A percentile compares a stretch with the other conserved stretches of the same genome.
Conservation (phyloP, 2,888 invertebrate genomes). For the Dichetophora obliterata region DNA sequence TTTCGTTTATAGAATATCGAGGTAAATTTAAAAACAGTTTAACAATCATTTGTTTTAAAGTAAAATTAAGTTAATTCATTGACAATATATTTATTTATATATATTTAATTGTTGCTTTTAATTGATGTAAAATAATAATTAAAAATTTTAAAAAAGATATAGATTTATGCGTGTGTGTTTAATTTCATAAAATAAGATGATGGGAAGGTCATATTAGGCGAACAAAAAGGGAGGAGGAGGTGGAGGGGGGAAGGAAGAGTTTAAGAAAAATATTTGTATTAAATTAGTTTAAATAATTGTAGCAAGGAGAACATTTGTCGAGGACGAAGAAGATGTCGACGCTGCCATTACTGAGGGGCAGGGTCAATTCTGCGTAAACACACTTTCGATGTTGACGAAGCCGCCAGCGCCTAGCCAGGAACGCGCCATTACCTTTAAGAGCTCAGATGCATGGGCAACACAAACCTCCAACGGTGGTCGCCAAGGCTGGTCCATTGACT, state of each 20-base stretch:
- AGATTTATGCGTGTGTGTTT: conserved; percentile 16
- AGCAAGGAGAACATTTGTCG: conserved; percentile 55
- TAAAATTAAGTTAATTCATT: conserved; percentile 26
- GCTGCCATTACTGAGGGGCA: conserved; percentile 62
- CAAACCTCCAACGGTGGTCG: conserved; percentile 94
- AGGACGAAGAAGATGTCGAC: conserved; percentile 55
- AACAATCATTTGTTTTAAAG: neutral
- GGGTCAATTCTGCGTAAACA: conserved; percentile 73
- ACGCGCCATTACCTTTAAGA: conserved; percentile 90
- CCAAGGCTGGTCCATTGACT: conserved; percentile 90
- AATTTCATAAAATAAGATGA: conserved; percentile 15
- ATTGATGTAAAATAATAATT: conserved; percentile 38
- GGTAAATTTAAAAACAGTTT: neutral
- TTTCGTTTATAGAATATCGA: neutral
- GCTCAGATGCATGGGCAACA: conserved; percentile 89
- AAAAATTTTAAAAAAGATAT: conserved; percentile 40
- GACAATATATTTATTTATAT: conserved; percentile 31
- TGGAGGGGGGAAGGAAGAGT: neutral
- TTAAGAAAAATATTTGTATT: conserved; percentile 39
- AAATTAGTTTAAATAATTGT: conserved; percentile 51
- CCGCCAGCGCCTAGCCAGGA: conserved; percentile 93
- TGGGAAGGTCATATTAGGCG: conserved; percentile 8
- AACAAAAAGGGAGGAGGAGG: conserved; percentile 30
- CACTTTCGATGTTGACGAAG: conserved; percentile 91
- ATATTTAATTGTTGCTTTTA: conserved; percentile 31